Evolutionary conservation across 1,140 invertebrate genomes (phyloP).

Genomic region (Papilio polytes): DNA sequence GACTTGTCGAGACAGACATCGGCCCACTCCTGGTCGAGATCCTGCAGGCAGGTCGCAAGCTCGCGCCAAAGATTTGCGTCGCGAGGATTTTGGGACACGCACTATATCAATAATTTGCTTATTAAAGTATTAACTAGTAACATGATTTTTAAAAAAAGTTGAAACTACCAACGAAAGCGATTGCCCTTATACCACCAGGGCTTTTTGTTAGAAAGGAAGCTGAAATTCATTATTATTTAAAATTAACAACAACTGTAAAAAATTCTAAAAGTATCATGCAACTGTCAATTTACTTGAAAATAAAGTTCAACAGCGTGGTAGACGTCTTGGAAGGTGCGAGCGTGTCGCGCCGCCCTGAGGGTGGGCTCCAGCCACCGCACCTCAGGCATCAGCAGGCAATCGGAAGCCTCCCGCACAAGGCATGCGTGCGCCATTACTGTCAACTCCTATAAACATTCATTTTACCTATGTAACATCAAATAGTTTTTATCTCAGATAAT

Average conservation of each 20-base stretch:
- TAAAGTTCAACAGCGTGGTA: conserved; percentile 69
- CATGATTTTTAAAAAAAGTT: too few species aligned
- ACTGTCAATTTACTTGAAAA: conserved; percentile 57
- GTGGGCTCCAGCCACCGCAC: conserved; percentile 46
- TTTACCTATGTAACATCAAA: too few species aligned
- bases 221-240: too few species aligned
- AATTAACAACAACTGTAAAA: too few species aligned
- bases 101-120: conserved; percentile 46
- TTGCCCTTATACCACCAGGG: too few species aligned
- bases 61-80: conserved; percentile 70
- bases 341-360: conserved; percentile 65
- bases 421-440: conserved; percentile 69
- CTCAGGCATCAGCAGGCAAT: conserved; percentile 50
- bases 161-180: too few species aligned
- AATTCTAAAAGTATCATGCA: neutral
- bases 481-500: too few species aligned
- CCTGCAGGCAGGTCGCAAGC: conserved; percentile 63
- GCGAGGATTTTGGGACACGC: conserved; percentile 50
- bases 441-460: conserved; percentile 60
- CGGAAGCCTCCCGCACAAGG: conserved; percentile 56
- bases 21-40: conserved; percentile 64
- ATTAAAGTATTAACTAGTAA: too few species aligned
- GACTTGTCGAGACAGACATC: conserved; percentile 67
- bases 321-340: conserved; percentile 65
- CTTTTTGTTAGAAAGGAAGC: too few species aligned